Percentiles rank a stretch among this genome's conserved stretches.
phyloP scores from a whole-genome alignment of 2,113 vertebrate species.

The Lota lota region DNA sequence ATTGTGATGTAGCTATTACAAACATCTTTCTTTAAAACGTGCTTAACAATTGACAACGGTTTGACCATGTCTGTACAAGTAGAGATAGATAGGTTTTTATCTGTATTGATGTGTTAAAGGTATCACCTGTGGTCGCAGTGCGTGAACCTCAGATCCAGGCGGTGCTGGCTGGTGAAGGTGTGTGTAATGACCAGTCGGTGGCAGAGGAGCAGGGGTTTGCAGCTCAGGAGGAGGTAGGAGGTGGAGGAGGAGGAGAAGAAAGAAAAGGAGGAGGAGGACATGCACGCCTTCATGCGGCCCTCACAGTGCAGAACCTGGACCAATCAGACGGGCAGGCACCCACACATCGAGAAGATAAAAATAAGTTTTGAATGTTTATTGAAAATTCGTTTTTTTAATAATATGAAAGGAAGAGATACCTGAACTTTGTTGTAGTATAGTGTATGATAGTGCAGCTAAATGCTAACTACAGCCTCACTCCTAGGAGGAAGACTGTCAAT shows the following conservation, averaged over 20 bases:
- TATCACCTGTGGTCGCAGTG: slow-evolving; percentile 91
- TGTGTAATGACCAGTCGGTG: slow-evolving; percentile 89
- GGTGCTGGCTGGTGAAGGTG: slow-evolving; percentile 93
- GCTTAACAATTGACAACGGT: too few relatives aligned
- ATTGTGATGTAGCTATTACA: too few relatives aligned
- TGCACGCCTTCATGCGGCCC: slow-evolving; percentile 81
- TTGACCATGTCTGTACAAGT: too few relatives aligned
- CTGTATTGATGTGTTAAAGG: background rate
- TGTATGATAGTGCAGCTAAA: too few relatives aligned
- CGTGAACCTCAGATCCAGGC: slow-evolving; percentile 97
- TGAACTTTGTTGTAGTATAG: too few relatives aligned
- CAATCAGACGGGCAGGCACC: background rate
- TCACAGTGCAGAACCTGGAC: slow-evolving; percentile 90
- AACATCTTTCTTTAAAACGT: too few relatives aligned
- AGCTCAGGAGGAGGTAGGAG: slow-evolving; percentile 88
- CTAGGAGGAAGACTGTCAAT: too few relatives aligned
- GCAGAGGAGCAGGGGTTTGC: slow-evolving; percentile 88
- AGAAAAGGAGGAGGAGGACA: slow-evolving; percentile 58
- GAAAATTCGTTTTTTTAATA: too few relatives aligned
- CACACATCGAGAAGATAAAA: background rate
- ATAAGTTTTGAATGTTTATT: background rate
- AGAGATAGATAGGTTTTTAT: too few relatives aligned
- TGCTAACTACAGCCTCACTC: too few relatives aligned
- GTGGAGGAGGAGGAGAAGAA: slow-evolving; percentile 50
- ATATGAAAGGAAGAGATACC: too few relatives aligned